Evolutionary conservation across 2,113 vertebrate genomes (phyloP).

Genomic region (Microcebus tavaratra): DNA sequence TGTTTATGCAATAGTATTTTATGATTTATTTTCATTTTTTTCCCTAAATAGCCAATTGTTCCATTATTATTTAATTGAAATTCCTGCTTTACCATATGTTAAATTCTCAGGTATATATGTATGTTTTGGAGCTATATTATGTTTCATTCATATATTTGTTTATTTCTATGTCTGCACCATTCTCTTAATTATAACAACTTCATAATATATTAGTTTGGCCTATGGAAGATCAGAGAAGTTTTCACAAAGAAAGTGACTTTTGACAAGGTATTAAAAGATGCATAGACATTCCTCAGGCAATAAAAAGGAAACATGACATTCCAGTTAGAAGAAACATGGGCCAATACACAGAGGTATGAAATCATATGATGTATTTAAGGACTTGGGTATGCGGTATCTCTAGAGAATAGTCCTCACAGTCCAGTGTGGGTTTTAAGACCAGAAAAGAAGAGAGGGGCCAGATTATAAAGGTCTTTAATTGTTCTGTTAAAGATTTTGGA

Average conservation of each 20-base stretch:
- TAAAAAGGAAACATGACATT: neutral
- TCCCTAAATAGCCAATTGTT: neutral
- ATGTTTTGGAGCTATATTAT: neutral
- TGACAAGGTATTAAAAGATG: neutral
- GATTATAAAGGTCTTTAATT: neutral
- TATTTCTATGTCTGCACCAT: neutral
- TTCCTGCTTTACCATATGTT: neutral
- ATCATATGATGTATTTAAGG: neutral
- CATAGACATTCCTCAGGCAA: neutral
- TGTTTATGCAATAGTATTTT: neutral
- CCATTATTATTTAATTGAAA: constrained; percentile 14
- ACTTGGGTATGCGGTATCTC: neutral
- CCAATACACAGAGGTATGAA: neutral
- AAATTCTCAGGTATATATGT: neutral
- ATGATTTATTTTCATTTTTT: neutral
- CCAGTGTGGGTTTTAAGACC: neutral
- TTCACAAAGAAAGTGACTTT: neutral
- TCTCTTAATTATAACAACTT: constrained; percentile 9
- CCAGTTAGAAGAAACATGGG: neutral
- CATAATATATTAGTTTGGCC: neutral
- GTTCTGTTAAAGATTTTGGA: neutral
- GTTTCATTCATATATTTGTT: neutral
- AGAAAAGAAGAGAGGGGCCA: neutral
- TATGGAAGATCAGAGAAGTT: neutral
- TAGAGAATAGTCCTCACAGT: neutral